A percentile compares a stretch with the other conserved stretches of the same genome.
phyloP scores from a whole-genome alignment of 2,797 vertebrate species.

The Astyanax mexicanus region DNA sequence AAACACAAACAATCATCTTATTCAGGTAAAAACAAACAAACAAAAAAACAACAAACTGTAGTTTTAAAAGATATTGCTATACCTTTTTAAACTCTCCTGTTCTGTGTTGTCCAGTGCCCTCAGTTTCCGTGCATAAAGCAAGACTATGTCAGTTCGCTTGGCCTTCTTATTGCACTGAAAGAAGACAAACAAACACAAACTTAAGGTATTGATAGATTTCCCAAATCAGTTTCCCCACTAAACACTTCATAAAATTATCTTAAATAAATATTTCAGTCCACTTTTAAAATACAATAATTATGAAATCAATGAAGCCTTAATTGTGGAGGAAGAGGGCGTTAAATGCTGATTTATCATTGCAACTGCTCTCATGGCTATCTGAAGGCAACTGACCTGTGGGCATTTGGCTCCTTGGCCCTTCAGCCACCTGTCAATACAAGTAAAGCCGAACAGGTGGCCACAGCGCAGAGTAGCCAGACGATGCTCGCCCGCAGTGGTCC shows the following conservation, averaged over 20 bases:
- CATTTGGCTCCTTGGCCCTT: slow-evolving; percentile 89
- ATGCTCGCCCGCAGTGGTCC: slow-evolving; percentile 92
- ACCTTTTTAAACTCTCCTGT: slow-evolving; percentile 90
- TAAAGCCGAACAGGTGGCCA: slow-evolving; percentile 93
- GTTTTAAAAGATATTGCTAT: slow-evolving; percentile 16
- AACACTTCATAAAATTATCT: neutral
- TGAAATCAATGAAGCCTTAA: neutral
- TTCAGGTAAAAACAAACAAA: neutral
- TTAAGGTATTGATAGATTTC: neutral
- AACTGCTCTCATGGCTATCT: neutral
- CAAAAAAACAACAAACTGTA: neutral
- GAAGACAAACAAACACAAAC: slow-evolving; percentile 14
- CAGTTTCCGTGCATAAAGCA: slow-evolving; percentile 89
- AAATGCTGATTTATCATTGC: too few species aligned
- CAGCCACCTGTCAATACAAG: slow-evolving; percentile 93
- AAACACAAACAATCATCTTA: neutral
- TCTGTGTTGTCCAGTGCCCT: slow-evolving; percentile 89
- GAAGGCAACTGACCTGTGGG: slow-evolving; percentile 85
- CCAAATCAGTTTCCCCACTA: neutral
- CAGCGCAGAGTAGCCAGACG: slow-evolving; percentile 90
- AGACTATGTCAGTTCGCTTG: slow-evolving; percentile 88
- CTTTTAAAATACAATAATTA: neutral
- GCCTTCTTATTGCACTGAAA: slow-evolving; percentile 95
- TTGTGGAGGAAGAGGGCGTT: neutral
- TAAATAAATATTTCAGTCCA: too few species aligned